Evolutionary conservation across 2,888 invertebrate species (phyloP).

Genomic region (Scaptomyza tumidula): DNA sequence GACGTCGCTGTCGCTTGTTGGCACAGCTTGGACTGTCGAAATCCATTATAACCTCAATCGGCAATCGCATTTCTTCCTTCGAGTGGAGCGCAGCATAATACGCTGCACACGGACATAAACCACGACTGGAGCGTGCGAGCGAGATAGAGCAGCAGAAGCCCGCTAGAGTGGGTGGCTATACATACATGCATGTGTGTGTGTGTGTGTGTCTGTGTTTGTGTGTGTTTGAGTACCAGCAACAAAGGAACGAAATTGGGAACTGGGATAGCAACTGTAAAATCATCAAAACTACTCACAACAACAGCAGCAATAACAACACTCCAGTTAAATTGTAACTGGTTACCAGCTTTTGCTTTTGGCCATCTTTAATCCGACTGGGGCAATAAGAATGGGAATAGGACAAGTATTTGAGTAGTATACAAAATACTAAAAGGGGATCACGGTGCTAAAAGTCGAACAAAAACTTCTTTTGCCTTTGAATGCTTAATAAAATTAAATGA

Average conservation of each 20-base stretch:
- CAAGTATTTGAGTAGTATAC: conserved; percentile 25
- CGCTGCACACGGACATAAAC: conserved; percentile 58
- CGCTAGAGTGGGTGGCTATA: conserved; percentile 17
- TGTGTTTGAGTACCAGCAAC: conserved; percentile 31
- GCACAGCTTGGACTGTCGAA: conserved; percentile 79
- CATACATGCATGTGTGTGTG: conserved; percentile 2
- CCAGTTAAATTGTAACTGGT: conserved; percentile 39
- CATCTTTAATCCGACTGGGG: conserved; percentile 47
- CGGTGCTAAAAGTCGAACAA: not conserved
- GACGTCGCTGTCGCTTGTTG: conserved; percentile 35
- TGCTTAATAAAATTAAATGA: not conserved
- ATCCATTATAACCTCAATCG: conserved; percentile 82
- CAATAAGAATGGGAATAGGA: conserved; percentile 30
- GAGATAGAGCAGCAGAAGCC: conserved; percentile 11
- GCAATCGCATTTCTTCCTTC: conserved; percentile 81
- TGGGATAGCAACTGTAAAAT: conserved; percentile 50
- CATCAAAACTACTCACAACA: conserved; percentile 43
- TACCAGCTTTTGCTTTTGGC: conserved; percentile 50
- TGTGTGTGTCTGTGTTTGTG: conserved; percentile 23
- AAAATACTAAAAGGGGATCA: conserved; percentile 1
- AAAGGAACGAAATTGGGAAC: conserved; percentile 33
- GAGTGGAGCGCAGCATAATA: conserved; percentile 71
- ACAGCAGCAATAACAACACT: conserved; percentile 7
- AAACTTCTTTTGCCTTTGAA: not conserved
- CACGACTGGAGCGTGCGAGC: conserved; percentile 20